Evolutionary conservation across 2,113 vertebrate genomes (phyloP).

Genomic region (Gracilinanus agilis): DNA sequence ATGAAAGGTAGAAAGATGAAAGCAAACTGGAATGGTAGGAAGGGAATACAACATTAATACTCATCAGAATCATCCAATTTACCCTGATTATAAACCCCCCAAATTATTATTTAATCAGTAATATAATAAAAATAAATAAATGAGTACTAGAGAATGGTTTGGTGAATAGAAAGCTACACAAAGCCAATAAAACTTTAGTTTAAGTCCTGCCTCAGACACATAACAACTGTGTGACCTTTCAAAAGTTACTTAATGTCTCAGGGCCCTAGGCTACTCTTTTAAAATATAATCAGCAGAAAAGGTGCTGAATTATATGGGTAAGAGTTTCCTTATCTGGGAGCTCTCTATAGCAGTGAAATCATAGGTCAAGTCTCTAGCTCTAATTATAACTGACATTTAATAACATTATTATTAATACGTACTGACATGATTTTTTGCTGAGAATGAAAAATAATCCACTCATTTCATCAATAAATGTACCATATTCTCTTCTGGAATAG

Average conservation of each 20-base stretch:
- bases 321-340: not conserved
- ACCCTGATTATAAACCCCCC: not conserved
- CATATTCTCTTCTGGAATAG: not conserved
- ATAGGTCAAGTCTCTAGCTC: not conserved
- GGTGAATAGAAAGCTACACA: not conserved
- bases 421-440: not conserved
- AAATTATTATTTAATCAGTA: not conserved
- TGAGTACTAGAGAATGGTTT: not conserved
- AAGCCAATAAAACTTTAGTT: not conserved
- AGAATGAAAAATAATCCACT: not conserved
- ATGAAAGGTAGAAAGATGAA: not conserved
- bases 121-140: not conserved
- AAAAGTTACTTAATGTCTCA: not conserved
- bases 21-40: not conserved
- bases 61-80: not conserved
- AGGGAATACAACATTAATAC: not conserved
- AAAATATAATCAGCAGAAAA: not conserved
- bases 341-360: not conserved
- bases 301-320: not conserved
- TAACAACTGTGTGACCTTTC: not conserved
- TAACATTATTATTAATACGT: not conserved
- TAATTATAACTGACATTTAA: not conserved
- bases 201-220: not conserved
- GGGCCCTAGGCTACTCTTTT: not conserved
- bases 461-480: not conserved